Percentiles rank a stretch among this genome's conserved stretches.
These are phyloP conservation scores for Dicrostonyx torquatus DNA, from an alignment of 2,797 vertebrate species.

Conservation along the genomic window DNA sequence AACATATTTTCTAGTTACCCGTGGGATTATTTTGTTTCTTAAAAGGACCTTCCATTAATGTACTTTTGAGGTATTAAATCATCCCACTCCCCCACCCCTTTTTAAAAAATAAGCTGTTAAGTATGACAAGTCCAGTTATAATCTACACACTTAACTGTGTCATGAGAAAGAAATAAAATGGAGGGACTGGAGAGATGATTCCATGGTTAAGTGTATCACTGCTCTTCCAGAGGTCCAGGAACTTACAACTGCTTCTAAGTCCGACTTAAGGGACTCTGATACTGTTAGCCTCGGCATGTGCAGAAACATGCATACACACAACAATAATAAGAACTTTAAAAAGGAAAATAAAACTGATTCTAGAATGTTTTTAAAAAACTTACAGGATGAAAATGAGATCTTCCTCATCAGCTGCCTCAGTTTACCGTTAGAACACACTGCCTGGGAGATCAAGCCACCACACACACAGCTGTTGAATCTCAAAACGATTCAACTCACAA, in stretches of 20 bases:
- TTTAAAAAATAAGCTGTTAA: background rate
- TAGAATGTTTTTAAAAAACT: constrained; percentile 19
- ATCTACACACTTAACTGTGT: background rate
- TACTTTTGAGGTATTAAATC: background rate
- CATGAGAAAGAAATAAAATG: constrained; percentile 4
- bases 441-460: background rate
- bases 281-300: background rate
- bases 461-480: background rate
- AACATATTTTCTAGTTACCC: background rate
- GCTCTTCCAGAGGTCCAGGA: background rate
- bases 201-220: no score
- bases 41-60: background rate
- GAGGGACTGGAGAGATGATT: background rate
- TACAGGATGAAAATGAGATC: background rate
- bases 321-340: background rate
- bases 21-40: background rate
- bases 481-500: background rate
- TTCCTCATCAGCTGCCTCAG: background rate
- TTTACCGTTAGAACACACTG: background rate
- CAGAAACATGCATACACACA: background rate
- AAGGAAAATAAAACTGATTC: background rate
- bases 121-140: background rate
- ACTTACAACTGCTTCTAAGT: background rate
- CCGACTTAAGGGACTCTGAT: background rate
- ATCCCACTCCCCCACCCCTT: background rate